Conservation (phyloP, 2,888 invertebrate species). For the Erpobdella octoculata region DNA sequence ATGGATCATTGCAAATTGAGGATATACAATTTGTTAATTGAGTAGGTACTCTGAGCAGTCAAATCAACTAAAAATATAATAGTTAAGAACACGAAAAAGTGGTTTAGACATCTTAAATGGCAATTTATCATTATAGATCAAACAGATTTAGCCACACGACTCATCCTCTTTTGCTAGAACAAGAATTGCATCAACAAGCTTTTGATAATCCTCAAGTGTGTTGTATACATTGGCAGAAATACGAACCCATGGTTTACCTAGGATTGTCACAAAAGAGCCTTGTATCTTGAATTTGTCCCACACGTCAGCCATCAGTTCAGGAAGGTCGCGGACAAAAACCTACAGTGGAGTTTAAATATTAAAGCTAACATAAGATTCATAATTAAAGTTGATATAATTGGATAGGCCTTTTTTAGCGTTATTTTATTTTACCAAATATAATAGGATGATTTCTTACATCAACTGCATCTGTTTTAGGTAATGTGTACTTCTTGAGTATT, state of each 20-base stretch:
- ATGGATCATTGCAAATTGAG: too few species aligned
- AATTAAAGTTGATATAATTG: not conserved
- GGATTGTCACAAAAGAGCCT: slow-evolving; percentile 28
- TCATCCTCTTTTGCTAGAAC: slow-evolving; percentile 15
- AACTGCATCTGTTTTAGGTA: not conserved
- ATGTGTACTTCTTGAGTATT: slow-evolving; percentile 24
- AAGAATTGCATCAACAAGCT: slow-evolving; percentile 40
- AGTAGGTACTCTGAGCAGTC: too few species aligned
- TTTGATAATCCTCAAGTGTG: slow-evolving; percentile 41
- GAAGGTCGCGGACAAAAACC: slow-evolving; percentile 17
- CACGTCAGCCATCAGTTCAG: slow-evolving; percentile 30
- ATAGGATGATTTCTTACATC: too few species aligned
- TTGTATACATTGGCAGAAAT: slow-evolving; percentile 48
- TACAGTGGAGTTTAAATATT: not conserved
- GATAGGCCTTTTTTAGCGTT: too few species aligned
- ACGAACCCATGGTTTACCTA: slow-evolving; percentile 41
- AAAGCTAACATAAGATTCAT: not conserved
- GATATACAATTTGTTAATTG: too few species aligned
- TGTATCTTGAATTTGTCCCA: slow-evolving; percentile 32
- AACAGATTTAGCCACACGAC: not conserved
- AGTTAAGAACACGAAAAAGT: too few species aligned
- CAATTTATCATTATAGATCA: too few species aligned
- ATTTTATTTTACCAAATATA: too few species aligned
- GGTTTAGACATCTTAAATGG: too few species aligned
- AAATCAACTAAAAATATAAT: too few species aligned